A percentile compares a stretch with the other conserved stretches of the same genome.
Evolutionary conservation across 64 coral and sea anemone genomes (phyloP).

Genomic region (Acropora tenuis): DNA sequence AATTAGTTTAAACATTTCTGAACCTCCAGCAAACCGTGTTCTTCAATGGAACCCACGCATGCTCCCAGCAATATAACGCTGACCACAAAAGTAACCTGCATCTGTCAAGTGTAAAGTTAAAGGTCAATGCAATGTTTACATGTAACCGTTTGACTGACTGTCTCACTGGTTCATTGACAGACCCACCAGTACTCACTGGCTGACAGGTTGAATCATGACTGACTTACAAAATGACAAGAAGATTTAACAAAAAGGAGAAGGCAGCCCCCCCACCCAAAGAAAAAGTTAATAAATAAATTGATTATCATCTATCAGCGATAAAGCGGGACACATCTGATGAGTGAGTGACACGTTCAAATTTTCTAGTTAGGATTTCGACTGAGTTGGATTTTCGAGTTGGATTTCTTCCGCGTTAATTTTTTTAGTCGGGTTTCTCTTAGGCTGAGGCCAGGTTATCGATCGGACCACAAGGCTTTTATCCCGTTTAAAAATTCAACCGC

Average conservation of each 20-base stretch:
- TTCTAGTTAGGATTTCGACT: background rate
- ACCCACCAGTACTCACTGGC: background rate
- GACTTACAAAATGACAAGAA: no score
- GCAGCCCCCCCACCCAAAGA: no score
- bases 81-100: background rate
- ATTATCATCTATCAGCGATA: no score
- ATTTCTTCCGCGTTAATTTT: background rate
- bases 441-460: no score
- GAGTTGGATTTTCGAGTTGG: constrained; percentile 71
- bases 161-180: background rate
- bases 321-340: no score
- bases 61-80: background rate
- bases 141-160: background rate
- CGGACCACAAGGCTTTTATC: no score
- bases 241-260: no score
- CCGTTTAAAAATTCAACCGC: no score
- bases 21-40: background rate
- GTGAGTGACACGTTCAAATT: no score
- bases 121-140: background rate
- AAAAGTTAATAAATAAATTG: no score
- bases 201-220: no score
- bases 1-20: background rate
- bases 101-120: background rate
- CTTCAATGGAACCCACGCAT: background rate
- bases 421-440: no score